Base-by-base conservation (phyloP, 1,140 invertebrate species). In the Gryon sp. region DNA sequence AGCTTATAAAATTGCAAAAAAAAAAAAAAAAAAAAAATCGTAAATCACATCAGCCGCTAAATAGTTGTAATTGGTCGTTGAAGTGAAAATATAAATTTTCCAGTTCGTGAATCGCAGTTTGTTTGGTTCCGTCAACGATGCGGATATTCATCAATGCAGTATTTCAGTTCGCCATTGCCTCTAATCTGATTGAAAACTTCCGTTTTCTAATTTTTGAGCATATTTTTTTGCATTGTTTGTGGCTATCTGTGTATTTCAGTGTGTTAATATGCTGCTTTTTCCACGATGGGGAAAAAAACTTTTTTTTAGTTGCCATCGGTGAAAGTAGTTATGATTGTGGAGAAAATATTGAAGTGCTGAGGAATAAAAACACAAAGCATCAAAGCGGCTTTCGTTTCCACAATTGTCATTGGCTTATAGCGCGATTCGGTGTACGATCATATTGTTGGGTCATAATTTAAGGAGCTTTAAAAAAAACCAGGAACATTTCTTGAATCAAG, bases 1-100 rank as follows among this genome's bases (percentile, higher is more conserved):
- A 53, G 55, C 48, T 55, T 75, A 62, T 75, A 68, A 68, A 68
- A 75, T 68, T 19, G 34, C 48, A 32, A 45, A 62, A 36, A 8
- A 41, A 2, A n/a, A n/a, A n/a, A n/a, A n/a, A n/a, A n/a, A n/a
- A n/a, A n/a, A n/a, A n/a, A n/a, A n/a, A n/a, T n/a, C 32, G 30
- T 75, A 40, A 74, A 74, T 74, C 62, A 65, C 9, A 22, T 9
- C 8, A 9, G 6, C 22, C 15, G 8, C 20, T 57, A 59, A 59
- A 57, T 34, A 57, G 14, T 57, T 41, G 30, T 38, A 72, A 60
- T 60, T 41, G 59, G 15, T 2, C 22, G 36, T 46, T 65, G 15
- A 8, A 43, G 18, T 11, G 19, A 34, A 18, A 26, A 53, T 62
- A 36, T n/a, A 43, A 41, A 26, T 46, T 34, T 36, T 55, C 14